These are phyloP conservation scores for Genyomyrus donnyi DNA, from an alignment of 2,113 vertebrate species.

Conservation along the genomic window DNA sequence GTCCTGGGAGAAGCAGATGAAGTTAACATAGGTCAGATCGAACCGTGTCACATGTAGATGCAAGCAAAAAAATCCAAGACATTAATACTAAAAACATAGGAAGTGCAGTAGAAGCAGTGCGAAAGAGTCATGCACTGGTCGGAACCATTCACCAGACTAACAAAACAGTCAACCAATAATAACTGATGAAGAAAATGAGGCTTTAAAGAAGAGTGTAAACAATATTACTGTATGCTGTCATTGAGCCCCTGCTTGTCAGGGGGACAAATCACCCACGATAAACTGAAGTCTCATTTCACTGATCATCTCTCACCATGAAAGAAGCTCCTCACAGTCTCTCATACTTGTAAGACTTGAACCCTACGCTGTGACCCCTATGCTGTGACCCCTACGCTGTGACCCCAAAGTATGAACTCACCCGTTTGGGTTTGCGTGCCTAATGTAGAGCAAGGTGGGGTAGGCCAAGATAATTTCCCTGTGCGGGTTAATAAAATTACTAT, in stretches of 20 bases:
- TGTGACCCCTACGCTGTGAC: background rate
- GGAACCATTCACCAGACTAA: background rate
- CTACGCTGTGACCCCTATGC: background rate
- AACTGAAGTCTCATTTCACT: background rate
- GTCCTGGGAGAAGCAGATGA: background rate
- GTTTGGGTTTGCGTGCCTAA: background rate
- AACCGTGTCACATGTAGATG: background rate
- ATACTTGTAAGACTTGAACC: background rate
- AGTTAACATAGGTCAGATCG: background rate
- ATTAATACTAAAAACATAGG: background rate
- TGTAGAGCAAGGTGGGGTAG: background rate
- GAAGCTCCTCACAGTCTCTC: background rate
- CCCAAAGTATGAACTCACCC: background rate
- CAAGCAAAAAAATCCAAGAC: background rate
- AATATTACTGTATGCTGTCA: background rate
- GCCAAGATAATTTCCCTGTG: background rate
- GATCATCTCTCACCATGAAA: background rate
- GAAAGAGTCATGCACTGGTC: background rate
- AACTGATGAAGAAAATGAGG: background rate
- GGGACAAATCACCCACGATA: background rate
- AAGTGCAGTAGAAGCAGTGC: background rate
- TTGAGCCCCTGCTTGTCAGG: background rate
- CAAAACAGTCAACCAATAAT: background rate
- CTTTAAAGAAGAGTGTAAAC: background rate
- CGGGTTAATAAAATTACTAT: background rate